Conservation (phyloP, 2,797 vertebrate genomes). For the Eulemur mongoz region DNA sequence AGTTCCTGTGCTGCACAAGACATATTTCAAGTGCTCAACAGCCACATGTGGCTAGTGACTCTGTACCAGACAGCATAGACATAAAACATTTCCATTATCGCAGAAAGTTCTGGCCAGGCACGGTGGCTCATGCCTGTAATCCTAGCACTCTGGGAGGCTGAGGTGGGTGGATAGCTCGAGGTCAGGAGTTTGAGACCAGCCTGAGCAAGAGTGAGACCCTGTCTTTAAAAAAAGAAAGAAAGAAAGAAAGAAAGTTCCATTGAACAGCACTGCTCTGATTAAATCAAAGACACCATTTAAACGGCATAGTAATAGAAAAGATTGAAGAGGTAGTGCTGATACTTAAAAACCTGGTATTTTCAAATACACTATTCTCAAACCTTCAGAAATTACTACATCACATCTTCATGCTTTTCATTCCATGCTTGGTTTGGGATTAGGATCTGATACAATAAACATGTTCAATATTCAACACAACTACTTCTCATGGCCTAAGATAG, state of each 20-base stretch:
- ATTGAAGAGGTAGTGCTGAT: not conserved
- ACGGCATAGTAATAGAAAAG: not conserved
- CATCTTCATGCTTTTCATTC: constrained; percentile 2
- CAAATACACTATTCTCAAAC: not conserved
- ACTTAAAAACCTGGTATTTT: not conserved
- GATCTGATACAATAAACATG: not conserved
- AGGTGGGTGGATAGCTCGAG: too few relatives aligned
- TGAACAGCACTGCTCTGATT: not conserved
- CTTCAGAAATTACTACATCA: not conserved
- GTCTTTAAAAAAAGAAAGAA: too few relatives aligned
- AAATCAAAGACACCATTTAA: not conserved
- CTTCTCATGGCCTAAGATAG: not conserved
- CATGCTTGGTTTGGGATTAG: not conserved
- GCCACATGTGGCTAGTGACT: not conserved
- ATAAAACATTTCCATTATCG: not conserved
- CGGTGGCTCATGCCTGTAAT: too few relatives aligned
- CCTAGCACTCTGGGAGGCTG: too few relatives aligned
- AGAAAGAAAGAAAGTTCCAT: not conserved
- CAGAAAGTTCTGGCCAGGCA: not conserved
- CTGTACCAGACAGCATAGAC: not conserved
- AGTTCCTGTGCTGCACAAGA: not conserved
- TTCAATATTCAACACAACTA: not conserved
- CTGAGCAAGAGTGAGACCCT: too few relatives aligned
- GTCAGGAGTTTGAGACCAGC: too few relatives aligned
- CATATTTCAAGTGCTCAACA: not conserved